Conservation (phyloP, 2,888 invertebrate genomes). For the Metacarcinus magister region DNA sequence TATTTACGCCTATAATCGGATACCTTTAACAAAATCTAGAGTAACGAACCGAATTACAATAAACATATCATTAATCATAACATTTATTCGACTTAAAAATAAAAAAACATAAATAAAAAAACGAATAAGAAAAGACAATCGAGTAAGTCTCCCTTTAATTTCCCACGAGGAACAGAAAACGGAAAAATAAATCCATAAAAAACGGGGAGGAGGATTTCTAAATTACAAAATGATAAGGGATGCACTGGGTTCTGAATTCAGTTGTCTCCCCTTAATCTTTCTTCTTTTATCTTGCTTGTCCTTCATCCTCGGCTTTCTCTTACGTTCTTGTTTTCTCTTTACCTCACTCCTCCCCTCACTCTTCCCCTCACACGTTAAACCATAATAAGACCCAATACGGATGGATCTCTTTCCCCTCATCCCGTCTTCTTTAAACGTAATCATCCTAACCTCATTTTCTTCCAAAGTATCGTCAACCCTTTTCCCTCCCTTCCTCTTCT, state of each 20-base stretch:
- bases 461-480: not conserved
- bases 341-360: not conserved
- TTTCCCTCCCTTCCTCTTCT: not conserved
- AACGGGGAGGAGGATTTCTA: not conserved
- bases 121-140: too few species aligned
- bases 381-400: not conserved
- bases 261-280: not conserved
- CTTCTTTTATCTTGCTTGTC: not conserved
- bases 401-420: not conserved
- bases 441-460: not conserved
- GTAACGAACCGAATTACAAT: not conserved
- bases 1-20: not conserved
- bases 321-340: too few species aligned
- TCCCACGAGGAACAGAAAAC: too few species aligned
- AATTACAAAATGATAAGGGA: not conserved
- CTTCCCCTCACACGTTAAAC: not conserved
- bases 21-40: not conserved
- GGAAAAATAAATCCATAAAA: not conserved
- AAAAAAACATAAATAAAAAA: too few species aligned
- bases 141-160: too few species aligned
- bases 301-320: not conserved
- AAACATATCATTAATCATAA: not conserved
- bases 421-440: not conserved
- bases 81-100: not conserved
- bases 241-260: not conserved